phyloP scores from a whole-genome alignment of 1,140 invertebrate genomes.

The Anthonomus grandis region DNA sequence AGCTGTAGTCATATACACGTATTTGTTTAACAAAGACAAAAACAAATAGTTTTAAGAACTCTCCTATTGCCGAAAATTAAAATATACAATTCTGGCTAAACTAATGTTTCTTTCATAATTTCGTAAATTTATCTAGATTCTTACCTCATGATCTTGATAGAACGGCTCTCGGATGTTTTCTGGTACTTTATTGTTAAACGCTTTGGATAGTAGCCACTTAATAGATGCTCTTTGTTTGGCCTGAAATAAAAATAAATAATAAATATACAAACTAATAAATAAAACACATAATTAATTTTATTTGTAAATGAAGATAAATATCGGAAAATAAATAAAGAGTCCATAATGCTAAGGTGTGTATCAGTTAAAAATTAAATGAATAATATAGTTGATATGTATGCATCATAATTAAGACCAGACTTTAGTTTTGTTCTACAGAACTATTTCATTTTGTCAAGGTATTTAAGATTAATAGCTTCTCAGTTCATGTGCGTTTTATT shows the following conservation, averaged over 20 bases:
- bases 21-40: background rate
- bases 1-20: too few relatives aligned
- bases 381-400: too few relatives aligned
- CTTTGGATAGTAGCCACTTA: constrained; percentile 95
- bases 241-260: constrained; percentile 61
- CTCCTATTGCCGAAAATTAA: too few relatives aligned
- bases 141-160: constrained; percentile 91
- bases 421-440: too few relatives aligned
- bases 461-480: too few relatives aligned
- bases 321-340: background rate
- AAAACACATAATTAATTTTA: background rate
- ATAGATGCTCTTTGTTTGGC: constrained; percentile 95
- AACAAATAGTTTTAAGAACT: too few relatives aligned
- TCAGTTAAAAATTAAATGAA: background rate
- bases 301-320: background rate
- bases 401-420: too few relatives aligned
- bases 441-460: too few relatives aligned
- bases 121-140: too few relatives aligned
- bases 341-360: background rate
- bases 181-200: constrained; percentile 93
- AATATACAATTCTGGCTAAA: too few relatives aligned
- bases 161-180: constrained; percentile 92
- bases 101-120: background rate
- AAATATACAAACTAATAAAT: background rate
- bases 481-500: too few relatives aligned